Evolutionary conservation across 2,113 vertebrate species (phyloP).

Genomic region (Leptocoma aspasia): DNA sequence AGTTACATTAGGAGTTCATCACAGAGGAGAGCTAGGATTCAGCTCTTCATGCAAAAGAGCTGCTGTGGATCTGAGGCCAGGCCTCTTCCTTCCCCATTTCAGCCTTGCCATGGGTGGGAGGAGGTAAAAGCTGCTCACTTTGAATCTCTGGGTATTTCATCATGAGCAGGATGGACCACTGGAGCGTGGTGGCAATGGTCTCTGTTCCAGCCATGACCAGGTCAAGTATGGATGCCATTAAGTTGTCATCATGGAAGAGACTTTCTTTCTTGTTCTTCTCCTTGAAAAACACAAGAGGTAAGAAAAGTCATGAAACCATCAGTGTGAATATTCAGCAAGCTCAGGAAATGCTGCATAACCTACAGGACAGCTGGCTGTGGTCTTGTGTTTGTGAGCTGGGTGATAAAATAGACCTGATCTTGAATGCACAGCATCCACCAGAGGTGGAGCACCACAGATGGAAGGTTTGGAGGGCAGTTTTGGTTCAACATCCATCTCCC

Average conservation of each 20-base stretch:
- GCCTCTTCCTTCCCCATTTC: background rate
- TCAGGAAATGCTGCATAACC: background rate
- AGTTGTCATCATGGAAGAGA: slow-evolving; percentile 77
- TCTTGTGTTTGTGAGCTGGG: background rate
- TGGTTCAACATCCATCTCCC: background rate
- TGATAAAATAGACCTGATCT: background rate
- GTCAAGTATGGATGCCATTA: slow-evolving; percentile 84
- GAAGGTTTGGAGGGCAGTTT: background rate
- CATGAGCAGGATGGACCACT: slow-evolving; percentile 87
- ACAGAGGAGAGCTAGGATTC: background rate
- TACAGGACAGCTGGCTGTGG: background rate
- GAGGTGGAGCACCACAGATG: background rate
- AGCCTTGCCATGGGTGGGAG: background rate
- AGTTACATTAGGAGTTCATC: background rate
- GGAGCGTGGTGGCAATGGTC: slow-evolving; percentile 85
- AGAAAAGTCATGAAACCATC: background rate
- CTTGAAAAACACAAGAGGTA: slow-evolving; percentile 48
- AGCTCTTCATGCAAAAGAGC: background rate
- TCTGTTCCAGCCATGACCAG: slow-evolving; percentile 91
- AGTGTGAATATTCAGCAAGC: background rate
- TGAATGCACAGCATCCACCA: background rate
- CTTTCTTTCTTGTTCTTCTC: slow-evolving; percentile 52
- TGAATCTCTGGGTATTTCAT: slow-evolving; percentile 82
- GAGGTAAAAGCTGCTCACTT: slow-evolving; percentile 66
- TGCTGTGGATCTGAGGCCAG: background rate